Conservation (phyloP, 2,113 vertebrate species). For the Chloropsis hardwickii region DNA sequence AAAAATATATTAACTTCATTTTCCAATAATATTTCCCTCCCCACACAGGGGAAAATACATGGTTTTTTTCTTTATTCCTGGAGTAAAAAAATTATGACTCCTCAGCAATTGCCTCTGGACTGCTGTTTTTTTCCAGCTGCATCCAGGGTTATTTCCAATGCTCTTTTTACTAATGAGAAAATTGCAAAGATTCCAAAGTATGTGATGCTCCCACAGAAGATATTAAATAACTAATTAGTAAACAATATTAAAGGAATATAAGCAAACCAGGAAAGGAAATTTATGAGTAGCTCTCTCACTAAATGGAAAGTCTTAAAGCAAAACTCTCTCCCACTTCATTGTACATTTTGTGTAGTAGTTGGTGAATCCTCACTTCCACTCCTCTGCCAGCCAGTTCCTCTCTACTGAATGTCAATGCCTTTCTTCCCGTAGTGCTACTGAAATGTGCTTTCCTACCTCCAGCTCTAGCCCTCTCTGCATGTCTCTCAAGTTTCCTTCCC, state of each 20-base stretch:
- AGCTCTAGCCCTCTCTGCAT: background rate
- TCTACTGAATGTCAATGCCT: background rate
- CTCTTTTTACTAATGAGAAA: background rate
- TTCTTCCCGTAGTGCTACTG: background rate
- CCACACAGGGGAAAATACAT: background rate
- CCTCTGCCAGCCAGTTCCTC: background rate
- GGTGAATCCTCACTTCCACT: background rate
- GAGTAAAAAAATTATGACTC: background rate
- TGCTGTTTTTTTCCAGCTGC: background rate
- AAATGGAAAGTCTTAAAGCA: background rate
- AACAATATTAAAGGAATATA: background rate
- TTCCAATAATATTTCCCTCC: background rate
- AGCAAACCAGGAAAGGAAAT: background rate
- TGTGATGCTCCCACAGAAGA: background rate
- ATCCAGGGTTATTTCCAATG: background rate
- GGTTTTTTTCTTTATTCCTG: background rate
- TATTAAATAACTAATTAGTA: background rate
- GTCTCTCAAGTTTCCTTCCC: background rate
- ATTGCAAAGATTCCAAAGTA: background rate
- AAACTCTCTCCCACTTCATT: accelerated
- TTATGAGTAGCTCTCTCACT: background rate
- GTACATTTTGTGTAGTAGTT: background rate
- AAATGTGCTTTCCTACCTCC: background rate
- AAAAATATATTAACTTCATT: background rate
- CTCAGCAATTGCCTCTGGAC: background rate